These are phyloP conservation scores for Nephrotoma flavescens DNA, from an alignment of 2,888 invertebrate species.

Conservation along the genomic window DNA sequence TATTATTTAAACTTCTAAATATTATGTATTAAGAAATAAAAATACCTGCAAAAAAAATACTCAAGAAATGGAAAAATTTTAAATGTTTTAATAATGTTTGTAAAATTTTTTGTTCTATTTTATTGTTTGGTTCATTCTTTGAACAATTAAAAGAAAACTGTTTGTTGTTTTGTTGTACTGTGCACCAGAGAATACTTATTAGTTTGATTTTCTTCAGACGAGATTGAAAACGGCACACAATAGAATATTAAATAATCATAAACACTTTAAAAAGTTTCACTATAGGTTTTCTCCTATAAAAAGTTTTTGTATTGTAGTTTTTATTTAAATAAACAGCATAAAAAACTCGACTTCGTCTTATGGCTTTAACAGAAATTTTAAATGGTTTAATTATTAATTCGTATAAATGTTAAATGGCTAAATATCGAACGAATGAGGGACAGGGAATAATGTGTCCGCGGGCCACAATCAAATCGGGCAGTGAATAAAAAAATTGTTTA, in stretches of 20 bases:
- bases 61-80: neutral
- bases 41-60: neutral
- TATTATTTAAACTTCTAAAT: neutral
- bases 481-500: neutral
- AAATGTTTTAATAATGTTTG: neutral
- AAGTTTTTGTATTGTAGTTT: neutral
- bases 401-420: neutral
- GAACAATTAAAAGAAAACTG: neutral
- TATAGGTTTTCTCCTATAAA: neutral
- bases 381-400: too few relatives aligned
- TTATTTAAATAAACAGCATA: neutral
- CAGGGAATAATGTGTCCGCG: too few relatives aligned
- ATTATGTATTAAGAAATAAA: neutral
- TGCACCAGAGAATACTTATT: neutral
- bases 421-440: too few relatives aligned
- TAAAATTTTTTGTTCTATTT: neutral
- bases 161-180: neutral
- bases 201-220: neutral
- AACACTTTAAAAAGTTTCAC: neutral
- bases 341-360: neutral
- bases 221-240: neutral
- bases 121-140: neutral
- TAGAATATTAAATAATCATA: neutral
- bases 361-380: too few relatives aligned
- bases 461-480: neutral